Base-by-base conservation (phyloP, 2,113 vertebrate species). In the Diglossa brunneiventris region DNA sequence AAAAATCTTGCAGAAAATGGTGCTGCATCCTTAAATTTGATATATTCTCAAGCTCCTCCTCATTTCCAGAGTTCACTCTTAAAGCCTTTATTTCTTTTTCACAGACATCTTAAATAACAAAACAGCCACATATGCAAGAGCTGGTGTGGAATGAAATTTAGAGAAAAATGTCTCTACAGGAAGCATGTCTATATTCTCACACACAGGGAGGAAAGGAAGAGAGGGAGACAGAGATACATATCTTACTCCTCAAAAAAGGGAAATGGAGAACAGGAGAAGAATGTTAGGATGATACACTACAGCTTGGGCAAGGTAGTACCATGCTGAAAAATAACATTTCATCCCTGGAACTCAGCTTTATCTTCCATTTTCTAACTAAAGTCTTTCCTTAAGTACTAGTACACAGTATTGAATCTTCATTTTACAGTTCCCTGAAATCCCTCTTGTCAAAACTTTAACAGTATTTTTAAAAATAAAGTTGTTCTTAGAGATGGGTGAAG, bases 91-190 rank as follows among this genome's bases (percentile, higher is more conserved):
- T 97, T 97, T 96, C 81, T 89, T 94, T 91, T 98, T 97, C 97
- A 98, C 97, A 98, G 95, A 96, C 42, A 95, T 96, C 85, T 97
- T 92, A 94, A 96, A 96, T 78, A 96, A 90, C 81, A 95, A 89
- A 97, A 96, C 96, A 97, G 96, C 96, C 97, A 98, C 96, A 96
- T 94, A 95, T 73, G 72, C 85, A 95, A 90, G 73, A 75, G 56
- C 79, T 55, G 33, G 42, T 74, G 96, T 76, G 87, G 94, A 89
- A 93, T 31, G 87, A 87, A 80, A 78, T 93, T 72, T 47, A 92
- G 90, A 92, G 83, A 94, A 83, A 91, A 92, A 90, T 22, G 13
- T 81, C 67, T 91, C 93, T 79, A 92, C 28, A 86, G 24, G 83
- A 97, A 97, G 89, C 85, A 92, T 95, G 62, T 84, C 39, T n/a